Conservation (phyloP, 2,113 vertebrate species). For the Patagioenas fasciata region DNA sequence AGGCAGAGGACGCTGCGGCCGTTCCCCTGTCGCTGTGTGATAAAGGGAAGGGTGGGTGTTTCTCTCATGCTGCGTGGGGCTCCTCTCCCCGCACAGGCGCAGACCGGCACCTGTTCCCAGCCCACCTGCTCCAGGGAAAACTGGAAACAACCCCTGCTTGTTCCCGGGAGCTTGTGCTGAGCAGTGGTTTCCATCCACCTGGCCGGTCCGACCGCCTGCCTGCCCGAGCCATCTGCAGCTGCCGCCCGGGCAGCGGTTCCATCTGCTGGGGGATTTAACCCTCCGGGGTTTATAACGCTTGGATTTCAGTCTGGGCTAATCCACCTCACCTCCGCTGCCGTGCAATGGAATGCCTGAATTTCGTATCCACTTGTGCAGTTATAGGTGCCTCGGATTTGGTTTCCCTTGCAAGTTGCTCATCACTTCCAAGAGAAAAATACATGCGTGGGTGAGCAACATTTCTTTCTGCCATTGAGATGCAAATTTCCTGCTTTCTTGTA, state of each 20-base stretch:
- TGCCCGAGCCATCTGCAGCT: background rate
- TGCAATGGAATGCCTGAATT: background rate
- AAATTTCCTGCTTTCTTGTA: background rate
- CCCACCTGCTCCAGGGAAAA: background rate
- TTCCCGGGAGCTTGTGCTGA: background rate
- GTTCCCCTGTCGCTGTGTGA: fast-evolving
- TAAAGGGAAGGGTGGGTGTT: fast-evolving
- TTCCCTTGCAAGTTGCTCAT: background rate
- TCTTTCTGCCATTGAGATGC: background rate
- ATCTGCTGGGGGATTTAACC: background rate
- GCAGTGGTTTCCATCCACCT: background rate
- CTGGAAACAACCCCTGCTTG: background rate
- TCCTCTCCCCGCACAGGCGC: background rate
- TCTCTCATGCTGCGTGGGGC: background rate
- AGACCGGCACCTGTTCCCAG: background rate
- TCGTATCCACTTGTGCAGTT: background rate
- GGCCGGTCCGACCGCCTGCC: background rate
- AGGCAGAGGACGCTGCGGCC: background rate
- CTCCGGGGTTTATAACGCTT: background rate
- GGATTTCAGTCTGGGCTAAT: background rate
- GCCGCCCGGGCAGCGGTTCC: background rate
- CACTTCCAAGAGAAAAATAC: background rate
- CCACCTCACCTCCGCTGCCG: background rate
- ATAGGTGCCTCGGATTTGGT: background rate
- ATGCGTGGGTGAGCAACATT: background rate